Evolutionary conservation across 2,113 vertebrate species (phyloP).

Genomic region (Misgurnus mizolepis): DNA sequence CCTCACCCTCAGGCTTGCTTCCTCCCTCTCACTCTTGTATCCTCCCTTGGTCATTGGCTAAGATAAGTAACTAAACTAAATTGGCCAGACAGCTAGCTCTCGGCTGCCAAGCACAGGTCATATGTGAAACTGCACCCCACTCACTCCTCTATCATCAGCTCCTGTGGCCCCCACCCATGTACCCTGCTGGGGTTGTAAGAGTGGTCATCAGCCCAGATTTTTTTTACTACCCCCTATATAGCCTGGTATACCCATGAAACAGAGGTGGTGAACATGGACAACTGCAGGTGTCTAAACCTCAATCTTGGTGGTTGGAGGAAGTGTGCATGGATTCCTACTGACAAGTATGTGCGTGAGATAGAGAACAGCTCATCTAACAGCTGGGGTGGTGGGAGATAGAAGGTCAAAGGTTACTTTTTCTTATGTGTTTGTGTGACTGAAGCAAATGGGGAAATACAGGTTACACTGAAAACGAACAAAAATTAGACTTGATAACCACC

Average conservation of each 20-base stretch:
- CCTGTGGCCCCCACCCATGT: neutral
- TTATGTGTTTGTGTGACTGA: neutral
- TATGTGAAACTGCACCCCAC: constrained; percentile 58
- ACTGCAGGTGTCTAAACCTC: constrained; percentile 19
- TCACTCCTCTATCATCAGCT: constrained; percentile 46
- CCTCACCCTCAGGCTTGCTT: constrained; percentile 64
- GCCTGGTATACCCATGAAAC: neutral
- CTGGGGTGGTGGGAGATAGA: neutral
- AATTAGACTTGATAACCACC: constrained; percentile 8
- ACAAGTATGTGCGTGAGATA: neutral
- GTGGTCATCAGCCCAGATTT: constrained; percentile 47
- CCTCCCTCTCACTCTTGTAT: constrained; percentile 45
- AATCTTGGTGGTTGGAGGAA: constrained; percentile 5
- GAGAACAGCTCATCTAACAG: constrained; percentile 12
- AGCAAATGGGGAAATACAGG: neutral
- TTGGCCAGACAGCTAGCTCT: constrained; percentile 70
- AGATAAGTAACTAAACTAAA: constrained; percentile 70
- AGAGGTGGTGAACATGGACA: neutral
- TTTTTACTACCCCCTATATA: neutral
- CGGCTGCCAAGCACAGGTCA: constrained; percentile 73
- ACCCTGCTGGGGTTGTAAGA: constrained; percentile 13
- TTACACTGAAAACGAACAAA: neutral
- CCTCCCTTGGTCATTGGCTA: constrained; percentile 49
- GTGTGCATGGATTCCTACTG: neutral
- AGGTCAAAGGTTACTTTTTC: constrained; percentile 24